Conservation (phyloP, 1,140 invertebrate genomes). For the Pissodes strobi region DNA sequence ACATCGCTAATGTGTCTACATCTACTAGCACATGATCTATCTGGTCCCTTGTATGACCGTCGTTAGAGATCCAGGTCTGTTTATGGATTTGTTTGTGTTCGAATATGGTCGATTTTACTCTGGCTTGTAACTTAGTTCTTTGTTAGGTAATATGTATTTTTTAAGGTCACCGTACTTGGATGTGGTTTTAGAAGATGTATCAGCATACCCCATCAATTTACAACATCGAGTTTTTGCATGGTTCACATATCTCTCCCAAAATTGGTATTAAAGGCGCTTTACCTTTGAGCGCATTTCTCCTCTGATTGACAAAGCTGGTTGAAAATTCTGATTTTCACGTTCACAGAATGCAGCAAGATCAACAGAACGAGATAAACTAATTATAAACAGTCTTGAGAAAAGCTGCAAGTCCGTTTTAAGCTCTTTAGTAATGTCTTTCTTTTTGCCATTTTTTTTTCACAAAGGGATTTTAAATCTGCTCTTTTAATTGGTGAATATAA, state of each 20-base stretch:
- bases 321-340: slow-evolving; percentile 2
- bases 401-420: background rate
- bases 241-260: too few relatives aligned
- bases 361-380: background rate
- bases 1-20: too few relatives aligned
- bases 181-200: background rate
- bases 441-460: background rate
- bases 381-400: background rate
- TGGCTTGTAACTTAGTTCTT: background rate
- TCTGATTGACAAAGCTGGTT: background rate
- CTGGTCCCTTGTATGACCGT: too few relatives aligned
- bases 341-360: background rate
- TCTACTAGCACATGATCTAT: too few relatives aligned
- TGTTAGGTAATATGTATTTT: background rate
- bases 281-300: background rate
- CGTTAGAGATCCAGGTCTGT: too few relatives aligned
- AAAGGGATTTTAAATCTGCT: background rate
- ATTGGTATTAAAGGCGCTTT: too few relatives aligned
- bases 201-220: background rate
- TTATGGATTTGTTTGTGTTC: too few relatives aligned
- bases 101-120: too few relatives aligned
- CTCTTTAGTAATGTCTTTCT: background rate
- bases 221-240: background rate
- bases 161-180: background rate
- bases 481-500: too few relatives aligned